Evolutionary conservation across 2,888 invertebrate species (phyloP).

Genomic region (Unio delphinus): DNA sequence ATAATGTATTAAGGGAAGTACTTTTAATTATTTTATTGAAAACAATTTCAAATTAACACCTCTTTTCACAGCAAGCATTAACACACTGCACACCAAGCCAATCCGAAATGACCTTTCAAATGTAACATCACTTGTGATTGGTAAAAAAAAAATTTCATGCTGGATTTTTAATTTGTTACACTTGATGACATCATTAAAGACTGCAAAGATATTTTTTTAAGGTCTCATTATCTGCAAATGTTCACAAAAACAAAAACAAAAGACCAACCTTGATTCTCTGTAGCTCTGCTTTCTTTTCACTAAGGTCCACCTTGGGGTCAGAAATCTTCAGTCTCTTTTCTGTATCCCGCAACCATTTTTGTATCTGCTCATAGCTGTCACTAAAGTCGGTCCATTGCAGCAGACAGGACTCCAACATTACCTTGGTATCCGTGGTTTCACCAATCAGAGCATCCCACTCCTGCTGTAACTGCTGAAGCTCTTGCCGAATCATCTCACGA

Average conservation of each 20-base stretch:
- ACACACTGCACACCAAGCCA: too few relatives aligned
- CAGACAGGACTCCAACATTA: constrained; percentile 89
- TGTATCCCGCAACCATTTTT: constrained; percentile 94
- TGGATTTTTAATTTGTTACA: too few relatives aligned
- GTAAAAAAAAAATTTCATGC: too few relatives aligned
- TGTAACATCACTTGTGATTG: too few relatives aligned
- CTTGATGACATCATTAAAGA: too few relatives aligned
- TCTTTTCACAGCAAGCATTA: too few relatives aligned
- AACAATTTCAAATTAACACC: too few relatives aligned
- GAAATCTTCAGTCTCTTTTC: constrained; percentile 81
- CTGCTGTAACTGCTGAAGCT: constrained; percentile 86
- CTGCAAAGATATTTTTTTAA: too few relatives aligned
- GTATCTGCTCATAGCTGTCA: constrained; percentile 92
- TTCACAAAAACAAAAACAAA: not conserved
- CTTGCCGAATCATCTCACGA: constrained; percentile 88
- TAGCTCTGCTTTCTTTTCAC: constrained; percentile 67
- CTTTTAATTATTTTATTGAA: too few relatives aligned
- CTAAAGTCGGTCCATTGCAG: constrained; percentile 94
- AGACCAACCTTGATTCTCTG: constrained; percentile 66
- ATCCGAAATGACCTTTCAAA: too few relatives aligned
- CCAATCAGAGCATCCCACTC: constrained; percentile 86
- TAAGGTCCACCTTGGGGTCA: constrained; percentile 63
- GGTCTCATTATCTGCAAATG: not conserved
- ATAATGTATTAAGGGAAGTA: too few relatives aligned
- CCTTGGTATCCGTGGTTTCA: constrained; percentile 91